Conservation (phyloP, 2,888 invertebrate genomes). For the Bedellia somnulentella region DNA sequence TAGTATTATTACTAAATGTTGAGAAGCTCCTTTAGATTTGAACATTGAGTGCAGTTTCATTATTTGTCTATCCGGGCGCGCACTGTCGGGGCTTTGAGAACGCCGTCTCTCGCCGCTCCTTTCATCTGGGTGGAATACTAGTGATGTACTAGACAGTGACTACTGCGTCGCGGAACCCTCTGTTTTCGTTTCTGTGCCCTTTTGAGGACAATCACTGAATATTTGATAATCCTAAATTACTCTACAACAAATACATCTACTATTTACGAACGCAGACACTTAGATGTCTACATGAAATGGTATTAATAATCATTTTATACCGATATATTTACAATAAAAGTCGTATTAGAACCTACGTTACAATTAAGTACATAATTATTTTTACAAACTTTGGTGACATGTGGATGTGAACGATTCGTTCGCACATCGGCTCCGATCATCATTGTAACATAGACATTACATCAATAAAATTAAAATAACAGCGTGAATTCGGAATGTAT, state of each 20-base stretch:
- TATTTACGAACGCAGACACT: slow-evolving; percentile 54
- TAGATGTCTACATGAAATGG: slow-evolving; percentile 45
- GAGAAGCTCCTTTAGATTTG: slow-evolving; percentile 60
- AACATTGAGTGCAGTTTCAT: slow-evolving; percentile 58
- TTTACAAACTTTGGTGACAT: slow-evolving; percentile 61
- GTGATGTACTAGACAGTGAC: no score
- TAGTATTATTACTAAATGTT: slow-evolving; percentile 45
- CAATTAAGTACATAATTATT: slow-evolving; percentile 55
- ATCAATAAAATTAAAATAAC: no score
- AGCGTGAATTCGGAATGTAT: slow-evolving; percentile 40
- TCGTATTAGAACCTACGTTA: slow-evolving; percentile 45
- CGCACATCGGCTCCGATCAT: no score
- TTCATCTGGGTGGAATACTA: no score
- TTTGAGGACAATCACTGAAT: slow-evolving; percentile 24
- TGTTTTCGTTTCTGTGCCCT: slow-evolving; percentile 20
- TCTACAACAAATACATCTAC: slow-evolving; percentile 59
- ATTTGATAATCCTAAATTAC: slow-evolving; percentile 37
- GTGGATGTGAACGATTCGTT: slow-evolving; percentile 48
- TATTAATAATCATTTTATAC: slow-evolving; percentile 15
- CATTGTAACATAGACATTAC: no score
- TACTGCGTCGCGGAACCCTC: slow-evolving; percentile 43
- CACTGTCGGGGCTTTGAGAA: slow-evolving; percentile 37
- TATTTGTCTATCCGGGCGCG: slow-evolving; percentile 56
- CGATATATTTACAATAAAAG: slow-evolving; percentile 56
- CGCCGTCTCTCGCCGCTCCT: no score